Evolutionary conservation across 2,888 invertebrate species (phyloP).

Genomic region (Embidobia sp.): DNA sequence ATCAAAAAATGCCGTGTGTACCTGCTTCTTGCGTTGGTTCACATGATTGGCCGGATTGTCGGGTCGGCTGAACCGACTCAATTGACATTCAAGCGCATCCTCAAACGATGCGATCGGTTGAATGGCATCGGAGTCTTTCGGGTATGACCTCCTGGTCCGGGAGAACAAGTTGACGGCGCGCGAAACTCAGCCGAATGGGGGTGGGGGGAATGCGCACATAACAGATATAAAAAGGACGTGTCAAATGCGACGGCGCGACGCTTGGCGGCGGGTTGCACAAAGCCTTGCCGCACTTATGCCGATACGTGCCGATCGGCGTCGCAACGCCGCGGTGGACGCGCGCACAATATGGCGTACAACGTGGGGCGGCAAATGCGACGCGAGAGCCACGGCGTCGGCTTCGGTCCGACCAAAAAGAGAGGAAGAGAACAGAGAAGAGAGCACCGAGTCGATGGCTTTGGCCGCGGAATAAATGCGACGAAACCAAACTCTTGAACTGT

Average conservation of each 20-base stretch:
- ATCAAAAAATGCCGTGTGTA: neutral
- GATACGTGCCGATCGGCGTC: constrained; percentile 30
- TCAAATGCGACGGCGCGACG: constrained; percentile 73
- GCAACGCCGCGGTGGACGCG: constrained; percentile 13
- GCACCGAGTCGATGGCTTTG: constrained; percentile 30
- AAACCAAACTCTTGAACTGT: constrained; percentile 59
- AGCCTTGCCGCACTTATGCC: constrained; percentile 64
- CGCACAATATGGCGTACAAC: too few species aligned
- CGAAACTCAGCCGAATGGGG: constrained; percentile 13
- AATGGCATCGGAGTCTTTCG: too few species aligned
- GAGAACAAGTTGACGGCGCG: constrained; percentile 12
- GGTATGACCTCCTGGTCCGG: neutral
- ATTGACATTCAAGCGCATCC: too few species aligned
- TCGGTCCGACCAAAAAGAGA: constrained; percentile 8
- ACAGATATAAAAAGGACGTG: constrained; percentile 36
- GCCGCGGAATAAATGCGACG: constrained; percentile 43
- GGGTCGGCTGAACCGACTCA: too few species aligned
- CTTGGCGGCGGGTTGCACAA: constrained; percentile 76
- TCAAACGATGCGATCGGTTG: too few species aligned
- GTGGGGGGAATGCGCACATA: constrained; percentile 1
- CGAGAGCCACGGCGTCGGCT: constrained; percentile 8
- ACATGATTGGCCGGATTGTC: constrained; percentile 12
- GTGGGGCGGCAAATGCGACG: constrained; percentile 22
- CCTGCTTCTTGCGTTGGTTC: constrained; percentile 9
- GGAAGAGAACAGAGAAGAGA: neutral